A percentile compares a stretch with the other conserved stretches of the same genome.
Evolutionary conservation across 2,888 invertebrate species (phyloP).

Genomic region (Malthinus seriepunctatus): DNA sequence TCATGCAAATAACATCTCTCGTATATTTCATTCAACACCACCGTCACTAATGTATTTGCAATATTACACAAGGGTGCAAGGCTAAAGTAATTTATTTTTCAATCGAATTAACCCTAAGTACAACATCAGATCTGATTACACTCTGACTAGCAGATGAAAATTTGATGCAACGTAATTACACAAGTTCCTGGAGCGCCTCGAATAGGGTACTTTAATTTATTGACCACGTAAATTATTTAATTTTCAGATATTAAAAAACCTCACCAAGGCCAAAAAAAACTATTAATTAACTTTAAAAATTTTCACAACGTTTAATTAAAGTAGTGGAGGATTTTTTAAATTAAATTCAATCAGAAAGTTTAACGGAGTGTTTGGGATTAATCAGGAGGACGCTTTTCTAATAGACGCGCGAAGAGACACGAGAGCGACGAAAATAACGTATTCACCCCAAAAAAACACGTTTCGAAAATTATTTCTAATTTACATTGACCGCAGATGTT

Average conservation of each 20-base stretch:
- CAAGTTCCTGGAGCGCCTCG: constrained; percentile 13
- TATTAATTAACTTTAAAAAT: constrained; percentile 19
- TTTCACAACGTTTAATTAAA: constrained; percentile 41
- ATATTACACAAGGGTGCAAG: constrained; percentile 18
- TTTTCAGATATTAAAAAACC: not conserved
- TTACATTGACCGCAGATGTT: constrained; percentile 45
- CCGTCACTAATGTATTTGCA: constrained; percentile 27
- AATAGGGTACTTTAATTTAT: constrained; percentile 13
- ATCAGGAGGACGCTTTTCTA: constrained; percentile 38
- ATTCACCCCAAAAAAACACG: constrained; percentile 17
- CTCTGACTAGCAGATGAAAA: constrained; percentile 24
- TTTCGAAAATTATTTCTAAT: constrained; percentile 43
- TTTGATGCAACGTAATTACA: constrained; percentile 27
- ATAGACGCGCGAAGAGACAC: constrained; percentile 26
- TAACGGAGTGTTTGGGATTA: constrained; percentile 45
- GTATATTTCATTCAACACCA: constrained; percentile 13
- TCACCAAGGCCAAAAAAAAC: not conserved
- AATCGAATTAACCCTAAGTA: constrained; percentile 37
- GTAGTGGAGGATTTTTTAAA: constrained; percentile 36
- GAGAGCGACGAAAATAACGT: constrained; percentile 28
- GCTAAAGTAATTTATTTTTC: constrained; percentile 37
- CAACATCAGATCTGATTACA: constrained; percentile 31
- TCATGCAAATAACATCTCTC: constrained; percentile 22
- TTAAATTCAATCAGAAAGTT: constrained; percentile 47
- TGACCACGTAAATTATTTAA: not conserved